Conservation (phyloP, 1,140 invertebrate genomes). For the Centruroides vittatus region DNA sequence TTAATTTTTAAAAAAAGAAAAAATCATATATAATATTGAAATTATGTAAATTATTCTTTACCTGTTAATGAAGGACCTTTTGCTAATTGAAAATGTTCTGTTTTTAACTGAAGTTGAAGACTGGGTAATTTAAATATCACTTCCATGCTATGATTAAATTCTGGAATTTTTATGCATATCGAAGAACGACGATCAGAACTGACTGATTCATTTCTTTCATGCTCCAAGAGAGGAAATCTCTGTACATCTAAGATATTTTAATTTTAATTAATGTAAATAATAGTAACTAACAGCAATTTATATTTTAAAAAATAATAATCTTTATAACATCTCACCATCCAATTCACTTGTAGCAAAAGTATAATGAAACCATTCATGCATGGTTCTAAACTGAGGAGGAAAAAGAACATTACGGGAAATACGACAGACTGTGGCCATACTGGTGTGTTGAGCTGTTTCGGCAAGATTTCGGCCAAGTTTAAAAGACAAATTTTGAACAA, state of each 20-base stretch:
- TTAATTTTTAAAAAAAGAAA: too few relatives aligned
- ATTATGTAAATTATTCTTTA: too few relatives aligned
- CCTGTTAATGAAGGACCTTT: too few relatives aligned
- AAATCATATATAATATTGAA: too few relatives aligned
- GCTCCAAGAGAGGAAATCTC: conserved; percentile 69
- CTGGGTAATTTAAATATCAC: conserved; percentile 90
- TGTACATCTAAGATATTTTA: conserved; percentile 53
- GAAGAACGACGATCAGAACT: conserved; percentile 23
- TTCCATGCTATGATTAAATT: conserved; percentile 78
- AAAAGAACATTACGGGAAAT: conserved; percentile 80
- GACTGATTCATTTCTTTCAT: conserved; percentile 34
- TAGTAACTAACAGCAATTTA: too few relatives aligned
- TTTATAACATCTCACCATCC: conserved; percentile 48
- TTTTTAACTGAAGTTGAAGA: conserved; percentile 81
- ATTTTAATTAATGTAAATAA: too few relatives aligned
- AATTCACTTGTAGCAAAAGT: conserved; percentile 85
- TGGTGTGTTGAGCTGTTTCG: conserved; percentile 34
- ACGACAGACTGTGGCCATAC: conserved; percentile 56
- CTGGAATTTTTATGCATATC: conserved; percentile 43
- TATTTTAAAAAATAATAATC: too few relatives aligned
- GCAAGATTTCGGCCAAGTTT: conserved; percentile 47
- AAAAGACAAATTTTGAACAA: conserved; percentile 56
- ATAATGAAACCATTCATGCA: conserved; percentile 93
- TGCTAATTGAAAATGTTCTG: conserved; percentile 60
- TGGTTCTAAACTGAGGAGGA: conserved; percentile 78